Evolutionary conservation across 2,888 invertebrate species (phyloP).

Genomic region (Drosophila paranaensis): DNA sequence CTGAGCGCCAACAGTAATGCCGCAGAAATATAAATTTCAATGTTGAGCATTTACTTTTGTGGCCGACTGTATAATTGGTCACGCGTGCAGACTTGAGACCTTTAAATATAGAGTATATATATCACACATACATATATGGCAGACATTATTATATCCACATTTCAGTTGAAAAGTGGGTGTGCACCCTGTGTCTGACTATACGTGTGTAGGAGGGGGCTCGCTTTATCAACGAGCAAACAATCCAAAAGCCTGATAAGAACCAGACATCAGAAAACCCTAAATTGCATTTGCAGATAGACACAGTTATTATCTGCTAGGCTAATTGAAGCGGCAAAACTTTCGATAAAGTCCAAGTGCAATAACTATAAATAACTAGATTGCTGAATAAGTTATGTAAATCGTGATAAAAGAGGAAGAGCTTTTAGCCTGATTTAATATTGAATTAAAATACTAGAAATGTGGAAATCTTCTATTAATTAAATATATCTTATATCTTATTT

Average conservation of each 20-base stretch:
- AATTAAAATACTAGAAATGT: too few relatives aligned
- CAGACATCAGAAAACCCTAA: constrained; percentile 23
- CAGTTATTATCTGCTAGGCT: neutral
- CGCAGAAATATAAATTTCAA: neutral
- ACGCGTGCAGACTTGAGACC: constrained; percentile 14
- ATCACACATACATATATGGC: neutral
- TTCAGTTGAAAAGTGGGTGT: constrained; percentile 39
- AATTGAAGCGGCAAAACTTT: neutral
- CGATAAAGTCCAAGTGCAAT: constrained; percentile 23
- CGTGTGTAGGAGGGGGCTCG: constrained; percentile 22
- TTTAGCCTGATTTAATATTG: too few relatives aligned
- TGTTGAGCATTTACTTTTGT: constrained; percentile 4
- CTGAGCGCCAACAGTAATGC: constrained; percentile 3
- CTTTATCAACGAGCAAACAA: constrained; percentile 33
- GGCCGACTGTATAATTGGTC: constrained; percentile 22
- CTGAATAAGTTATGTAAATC: too few relatives aligned
- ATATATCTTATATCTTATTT: too few relatives aligned
- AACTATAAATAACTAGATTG: constrained; percentile 4
- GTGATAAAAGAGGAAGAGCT: too few relatives aligned
- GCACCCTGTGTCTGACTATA: constrained; percentile 3
- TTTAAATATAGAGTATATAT: constrained; percentile 2
- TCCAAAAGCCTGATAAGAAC: constrained; percentile 34
- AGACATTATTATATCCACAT: neutral
- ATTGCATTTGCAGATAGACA: neutral
- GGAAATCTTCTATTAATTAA: too few relatives aligned